Percentiles rank a stretch among this genome's conserved stretches.
phyloP scores from a whole-genome alignment of 2,888 invertebrate species.

The Cosmia pyralina region DNA sequence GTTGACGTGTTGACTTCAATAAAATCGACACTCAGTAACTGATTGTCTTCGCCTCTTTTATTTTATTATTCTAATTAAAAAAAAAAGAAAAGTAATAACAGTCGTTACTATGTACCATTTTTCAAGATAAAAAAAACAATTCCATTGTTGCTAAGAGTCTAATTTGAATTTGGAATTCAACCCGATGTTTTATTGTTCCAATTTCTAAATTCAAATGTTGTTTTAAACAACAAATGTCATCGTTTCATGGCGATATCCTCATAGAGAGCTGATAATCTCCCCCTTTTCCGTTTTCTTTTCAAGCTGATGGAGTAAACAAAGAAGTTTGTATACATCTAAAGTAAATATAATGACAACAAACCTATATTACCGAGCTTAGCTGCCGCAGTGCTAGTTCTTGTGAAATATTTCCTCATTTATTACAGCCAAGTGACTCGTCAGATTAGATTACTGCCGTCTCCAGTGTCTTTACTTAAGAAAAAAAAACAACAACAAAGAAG shows the following conservation, averaged over 20 bases:
- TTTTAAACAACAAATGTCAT: conserved; percentile 14
- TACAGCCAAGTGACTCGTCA: conserved; percentile 56
- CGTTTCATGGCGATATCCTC: background rate
- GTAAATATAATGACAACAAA: conserved; percentile 49
- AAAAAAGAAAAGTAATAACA: background rate
- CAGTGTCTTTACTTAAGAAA: conserved; percentile 22
- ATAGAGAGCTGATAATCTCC: conserved; percentile 14
- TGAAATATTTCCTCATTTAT: conserved; percentile 61
- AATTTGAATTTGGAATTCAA: conserved; percentile 19
- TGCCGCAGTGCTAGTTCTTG: conserved; percentile 42
- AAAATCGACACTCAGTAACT: background rate
- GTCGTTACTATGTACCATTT: no score
- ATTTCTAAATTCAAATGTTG: conserved; percentile 35
- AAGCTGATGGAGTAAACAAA: conserved; percentile 19
- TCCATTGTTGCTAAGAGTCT: background rate
- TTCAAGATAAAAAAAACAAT: background rate
- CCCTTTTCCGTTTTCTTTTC: background rate
- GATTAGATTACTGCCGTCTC: conserved; percentile 54
- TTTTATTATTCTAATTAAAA: no score
- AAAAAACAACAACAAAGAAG: conserved; percentile 29
- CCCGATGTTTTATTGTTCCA: conserved; percentile 5
- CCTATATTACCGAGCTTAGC: conserved; percentile 45
- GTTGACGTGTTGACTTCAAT: background rate
- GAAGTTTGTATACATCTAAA: conserved; percentile 39
- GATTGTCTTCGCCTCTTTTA: background rate